Evolutionary conservation across 2,888 invertebrate genomes (phyloP), one percentile per base, ranked within the genome.

Genomic region (Tetrapedia diversipes): DNA sequence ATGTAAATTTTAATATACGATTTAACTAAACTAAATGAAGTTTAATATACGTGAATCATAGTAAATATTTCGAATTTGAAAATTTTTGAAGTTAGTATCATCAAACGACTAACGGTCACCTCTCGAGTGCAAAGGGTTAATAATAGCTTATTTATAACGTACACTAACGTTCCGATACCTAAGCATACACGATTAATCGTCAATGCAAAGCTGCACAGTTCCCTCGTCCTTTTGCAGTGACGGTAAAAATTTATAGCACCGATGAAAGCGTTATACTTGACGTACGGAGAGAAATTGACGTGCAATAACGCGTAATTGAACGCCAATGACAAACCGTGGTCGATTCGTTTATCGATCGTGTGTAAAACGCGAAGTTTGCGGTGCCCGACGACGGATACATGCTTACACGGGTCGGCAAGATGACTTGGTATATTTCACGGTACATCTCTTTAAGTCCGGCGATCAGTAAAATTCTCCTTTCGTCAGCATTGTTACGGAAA

Each of bases 401-500:
- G n/a, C n/a, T n/a, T n/a, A n/a, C 11, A 60, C 54, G 72, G 60
- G 37, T 68, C 32, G 43, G 47, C 27, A 69, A 78, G 63, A 77
- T 45, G 47, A 65, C 51, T 66, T 61, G 60, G 60, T 74, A 82
- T 80, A 69, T 71, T 77, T 80, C 68, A 74, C 69, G 66, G 66
- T 77, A 79, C 79, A 74, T 77, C 71, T 77, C 80, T 74, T 77
- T 82, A 80, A n/a, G 77, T 61, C 60, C 54, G 77, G 60, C 82
- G 82, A 83, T 82, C 83, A 80, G 77, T 77, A 70, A 83, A 82
- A 80, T 80, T 71, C 82, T 80, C 76, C 80, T 84, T 84, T 84
- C 82, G 85, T 82, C 84, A 77, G 83, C 80, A 84, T 84, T 84
- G 83, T 84, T 84, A 84, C 83, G 83, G 85, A 80, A 84, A 84